Evolutionary conservation across 2,113 vertebrate genomes (phyloP).

Genomic region (Chloroceryle aenea): DNA sequence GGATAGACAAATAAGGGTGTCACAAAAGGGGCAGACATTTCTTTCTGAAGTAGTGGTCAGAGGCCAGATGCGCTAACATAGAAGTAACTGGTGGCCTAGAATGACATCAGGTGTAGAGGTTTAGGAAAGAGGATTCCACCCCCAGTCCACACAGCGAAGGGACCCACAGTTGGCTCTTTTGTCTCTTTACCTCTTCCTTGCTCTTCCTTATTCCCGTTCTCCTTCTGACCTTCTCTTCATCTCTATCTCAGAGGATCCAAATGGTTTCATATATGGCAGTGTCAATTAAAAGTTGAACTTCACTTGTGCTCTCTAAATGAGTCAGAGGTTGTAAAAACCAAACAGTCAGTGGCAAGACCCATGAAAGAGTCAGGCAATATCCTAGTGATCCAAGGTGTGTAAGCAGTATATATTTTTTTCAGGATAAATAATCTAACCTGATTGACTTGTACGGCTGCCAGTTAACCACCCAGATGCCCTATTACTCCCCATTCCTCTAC

Average conservation of each 20-base stretch:
- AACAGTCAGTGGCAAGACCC: neutral
- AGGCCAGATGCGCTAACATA: neutral
- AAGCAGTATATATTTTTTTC: neutral
- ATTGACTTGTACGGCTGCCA: neutral
- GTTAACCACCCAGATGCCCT: neutral
- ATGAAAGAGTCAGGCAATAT: neutral
- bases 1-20: neutral
- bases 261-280: neutral
- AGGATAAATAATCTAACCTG: neutral
- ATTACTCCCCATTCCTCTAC: neutral
- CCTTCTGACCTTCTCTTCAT: neutral
- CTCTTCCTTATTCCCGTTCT: neutral
- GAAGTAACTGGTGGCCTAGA: neutral
- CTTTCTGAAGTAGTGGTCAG: neutral
- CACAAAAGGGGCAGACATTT: neutral
- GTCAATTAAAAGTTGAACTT: no score
- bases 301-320: neutral
- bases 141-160: neutral
- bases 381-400: neutral
- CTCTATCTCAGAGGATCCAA: neutral
- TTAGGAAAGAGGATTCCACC: neutral
- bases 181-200: neutral
- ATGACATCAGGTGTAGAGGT: accelerated
- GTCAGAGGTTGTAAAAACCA: neutral
- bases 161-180: neutral